Evolutionary conservation across 2,888 invertebrate genomes (phyloP), one percentile per base, ranked within the genome.

Genomic region (Lithophane leautieri): DNA sequence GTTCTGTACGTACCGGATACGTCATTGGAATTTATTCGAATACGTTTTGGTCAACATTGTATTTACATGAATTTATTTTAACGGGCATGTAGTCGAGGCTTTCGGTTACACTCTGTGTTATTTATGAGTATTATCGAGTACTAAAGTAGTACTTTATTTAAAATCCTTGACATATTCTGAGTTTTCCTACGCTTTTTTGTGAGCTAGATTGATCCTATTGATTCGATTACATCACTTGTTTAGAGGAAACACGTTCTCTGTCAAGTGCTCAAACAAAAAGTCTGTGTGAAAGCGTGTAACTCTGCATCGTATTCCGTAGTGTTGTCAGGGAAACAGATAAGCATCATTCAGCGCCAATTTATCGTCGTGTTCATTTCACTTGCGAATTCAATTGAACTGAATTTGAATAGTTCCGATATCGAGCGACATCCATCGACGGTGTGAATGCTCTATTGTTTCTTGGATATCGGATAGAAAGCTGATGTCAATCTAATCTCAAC

Each of bases 301-400:
- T 66, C n/a, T 19, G 54, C 61, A 73, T 73, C 34, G 60, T 69
- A 16, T 61, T 44, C 56, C 40, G 65, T 58, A 66, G 68, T 61
- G 73, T 69, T 69, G 65, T 61, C 68, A 62, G 75, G 61, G 58
- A 66, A 73, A 70, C 85, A 70, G 81, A 81, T 81, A 81, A 81
- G 85, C 81, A 70, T 81, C 82, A 81, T 81, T 74, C 85, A 73
- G 65, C 52, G 34, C 56, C 74, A 81, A 84, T 81, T 81, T 81
- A 81, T 66, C 75, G 75, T 47, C 66, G 65, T 70, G 81, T 69
- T 81, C 81, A 81, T 81, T 84, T 81, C 69, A 81, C 52, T 84
- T 58, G 75, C 61, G 81, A 66, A 81, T 84, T 84, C 85, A 75
- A 81, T 84, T 81, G 85, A 81, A 84, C 81, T 58, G 66, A 81